Conservation (phyloP, 2,888 invertebrate genomes). For the Rugalucina vietnamica region DNA sequence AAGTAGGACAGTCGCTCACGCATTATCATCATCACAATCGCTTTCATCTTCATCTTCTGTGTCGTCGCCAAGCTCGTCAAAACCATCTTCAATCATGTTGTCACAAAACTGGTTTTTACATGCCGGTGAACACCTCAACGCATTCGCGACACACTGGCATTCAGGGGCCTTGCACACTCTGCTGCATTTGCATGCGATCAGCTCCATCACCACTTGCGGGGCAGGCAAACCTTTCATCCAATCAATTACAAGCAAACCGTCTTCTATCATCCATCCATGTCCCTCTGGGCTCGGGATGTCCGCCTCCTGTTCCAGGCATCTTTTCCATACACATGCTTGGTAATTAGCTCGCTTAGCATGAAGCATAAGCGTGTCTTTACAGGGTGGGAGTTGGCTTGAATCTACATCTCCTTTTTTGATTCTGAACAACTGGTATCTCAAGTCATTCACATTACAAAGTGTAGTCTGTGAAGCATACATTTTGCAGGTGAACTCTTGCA, state of each 20-base stretch:
- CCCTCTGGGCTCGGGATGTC: constrained; percentile 22
- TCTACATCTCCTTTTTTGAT: constrained; percentile 50
- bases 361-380: constrained; percentile 26
- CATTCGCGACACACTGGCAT: neutral
- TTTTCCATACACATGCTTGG: constrained; percentile 54
- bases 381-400: constrained; percentile 44
- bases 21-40: too few species aligned
- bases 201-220: neutral
- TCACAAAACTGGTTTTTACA: neutral
- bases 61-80: too few species aligned
- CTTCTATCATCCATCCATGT: constrained; percentile 22
- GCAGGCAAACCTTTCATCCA: constrained; percentile 29
- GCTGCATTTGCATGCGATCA: neutral
- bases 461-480: constrained; percentile 34
- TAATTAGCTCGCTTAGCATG: constrained; percentile 53
- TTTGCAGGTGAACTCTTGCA: constrained; percentile 47
- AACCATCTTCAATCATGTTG: neutral
- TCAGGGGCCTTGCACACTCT: neutral
- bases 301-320: constrained; percentile 12
- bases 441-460: constrained; percentile 34
- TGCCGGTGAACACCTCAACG: neutral
- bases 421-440: constrained; percentile 48
- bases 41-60: too few species aligned
- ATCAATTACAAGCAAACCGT: neutral
- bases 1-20: too few species aligned